Conservation (phyloP, 1,140 invertebrate genomes). For the Diplogasteroides magnus region DNA sequence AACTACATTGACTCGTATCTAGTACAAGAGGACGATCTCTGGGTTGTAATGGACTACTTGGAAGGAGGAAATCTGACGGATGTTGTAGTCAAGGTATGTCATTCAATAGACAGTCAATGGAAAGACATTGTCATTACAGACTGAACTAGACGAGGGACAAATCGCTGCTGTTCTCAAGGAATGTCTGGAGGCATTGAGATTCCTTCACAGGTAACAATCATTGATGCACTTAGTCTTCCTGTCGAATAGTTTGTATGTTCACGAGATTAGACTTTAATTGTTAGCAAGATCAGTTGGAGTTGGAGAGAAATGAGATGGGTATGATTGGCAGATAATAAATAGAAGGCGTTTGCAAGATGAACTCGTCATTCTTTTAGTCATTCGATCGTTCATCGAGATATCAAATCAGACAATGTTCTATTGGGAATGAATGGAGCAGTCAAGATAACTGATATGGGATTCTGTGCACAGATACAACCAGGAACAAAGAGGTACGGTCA, state of each 20-base stretch:
- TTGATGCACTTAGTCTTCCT: neutral
- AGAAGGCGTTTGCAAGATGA: too few relatives aligned
- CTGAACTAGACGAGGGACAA: slow-evolving; percentile 60
- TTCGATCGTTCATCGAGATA: slow-evolving; percentile 53
- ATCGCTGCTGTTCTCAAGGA: slow-evolving; percentile 55
- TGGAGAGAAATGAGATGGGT: too few relatives aligned
- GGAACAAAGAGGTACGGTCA: slow-evolving; percentile 39
- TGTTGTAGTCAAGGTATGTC: slow-evolving; percentile 57
- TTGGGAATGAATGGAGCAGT: slow-evolving; percentile 51
- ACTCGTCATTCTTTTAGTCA: slow-evolving; percentile 37
- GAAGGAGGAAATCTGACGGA: slow-evolving; percentile 63
- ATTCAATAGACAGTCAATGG: neutral
- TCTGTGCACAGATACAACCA: slow-evolving; percentile 54
- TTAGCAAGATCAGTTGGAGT: too few relatives aligned
- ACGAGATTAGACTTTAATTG: too few relatives aligned
- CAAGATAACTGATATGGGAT: slow-evolving; percentile 52
- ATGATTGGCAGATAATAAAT: too few relatives aligned
- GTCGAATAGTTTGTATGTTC: too few relatives aligned
- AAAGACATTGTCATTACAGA: slow-evolving; percentile 41
- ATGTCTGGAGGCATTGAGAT: slow-evolving; percentile 49
- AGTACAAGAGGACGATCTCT: slow-evolving; percentile 58
- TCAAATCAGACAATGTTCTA: slow-evolving; percentile 54
- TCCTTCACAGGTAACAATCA: slow-evolving; percentile 44
- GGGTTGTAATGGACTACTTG: slow-evolving; percentile 63
- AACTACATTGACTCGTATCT: slow-evolving; percentile 58